A percentile compares a stretch with the other conserved stretches of the same genome.
These are phyloP conservation scores for Rhabdophis nuchalis DNA, from an alignment of 2,797 vertebrate species.

Conservation along the genomic window DNA sequence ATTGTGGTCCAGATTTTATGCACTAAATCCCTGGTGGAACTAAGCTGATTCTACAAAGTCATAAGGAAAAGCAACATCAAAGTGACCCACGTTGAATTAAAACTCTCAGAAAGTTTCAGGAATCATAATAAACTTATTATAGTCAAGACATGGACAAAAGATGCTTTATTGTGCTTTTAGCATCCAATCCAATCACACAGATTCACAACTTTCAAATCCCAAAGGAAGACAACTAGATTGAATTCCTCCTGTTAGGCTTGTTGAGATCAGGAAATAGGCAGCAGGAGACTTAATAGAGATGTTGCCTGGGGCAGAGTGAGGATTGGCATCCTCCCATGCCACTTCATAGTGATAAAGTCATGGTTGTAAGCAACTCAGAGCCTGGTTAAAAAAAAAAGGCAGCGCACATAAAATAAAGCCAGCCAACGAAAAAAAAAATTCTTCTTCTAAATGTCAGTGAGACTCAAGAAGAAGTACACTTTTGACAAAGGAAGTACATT, in stretches of 20 bases:
- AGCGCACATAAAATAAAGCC: not conserved
- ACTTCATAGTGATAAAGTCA: not conserved
- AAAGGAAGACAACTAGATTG: not conserved
- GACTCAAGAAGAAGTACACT: not conserved
- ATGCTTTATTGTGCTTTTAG: not conserved
- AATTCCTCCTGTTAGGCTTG: not conserved
- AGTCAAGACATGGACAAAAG: not conserved
- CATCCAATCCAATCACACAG: not conserved
- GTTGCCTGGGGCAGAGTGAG: not conserved
- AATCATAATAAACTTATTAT: not conserved
- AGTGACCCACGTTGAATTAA: not conserved
- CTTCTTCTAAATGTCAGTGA: not conserved
- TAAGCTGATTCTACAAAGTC: not conserved
- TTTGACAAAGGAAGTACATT: not conserved
- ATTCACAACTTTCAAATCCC: not conserved
- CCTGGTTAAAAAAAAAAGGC: not conserved
- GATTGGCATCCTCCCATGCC: not conserved
- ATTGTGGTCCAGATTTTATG: not conserved
- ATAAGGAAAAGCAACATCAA: not conserved
- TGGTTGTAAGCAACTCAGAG: not conserved
- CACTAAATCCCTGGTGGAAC: not conserved
- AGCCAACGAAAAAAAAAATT: not conserved
- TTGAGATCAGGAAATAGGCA: not conserved
- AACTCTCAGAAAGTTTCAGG: not conserved
- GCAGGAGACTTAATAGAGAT: not conserved